Evolutionary conservation across 2,113 vertebrate species (phyloP), one percentile per base, ranked within the genome.

Genomic region (Cochlearius cochlearius): DNA sequence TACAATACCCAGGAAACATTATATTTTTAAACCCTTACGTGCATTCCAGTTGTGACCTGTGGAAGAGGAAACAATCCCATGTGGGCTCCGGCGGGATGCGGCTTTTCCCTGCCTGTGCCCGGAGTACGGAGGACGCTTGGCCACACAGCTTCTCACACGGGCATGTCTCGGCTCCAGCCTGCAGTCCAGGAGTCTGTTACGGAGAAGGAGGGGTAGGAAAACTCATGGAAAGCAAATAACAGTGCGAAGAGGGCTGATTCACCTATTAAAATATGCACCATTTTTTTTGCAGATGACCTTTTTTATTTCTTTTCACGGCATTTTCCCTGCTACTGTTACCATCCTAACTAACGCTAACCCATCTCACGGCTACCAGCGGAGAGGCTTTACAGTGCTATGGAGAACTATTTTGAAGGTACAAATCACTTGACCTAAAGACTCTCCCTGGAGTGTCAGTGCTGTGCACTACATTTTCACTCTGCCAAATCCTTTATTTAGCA

Each of bases 351-450:
- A 39, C 9, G 1, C 11, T 55, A 73, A 77, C 83, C 29, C 79
- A 59, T 75, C 68, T 80, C 50, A 6, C 63, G 71, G 86, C 56
- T 72, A 91, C 68, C 53, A 63, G 36, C 13, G 23, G 81, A 72
- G 75, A 72, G 52, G 60, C 83, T 96, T 96, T 96, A 92, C 78
- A 88, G 91, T 67, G 81, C 88, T 93, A 32, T 16, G 79, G 89
- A 96, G 94, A 92, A 91, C 86, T 82, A 10, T 92, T 95, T 68
- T 69, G 83, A 94, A 97, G 90, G 92, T 92, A 95, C 92, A 96
- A 94, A 97, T 91, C 87, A 92, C 88, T 98, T 97, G 93, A 96
- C 96, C 97, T 97, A 73, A 92, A 96, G 97, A 82, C 32, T 86
- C 29, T 96, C 88, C 84, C 94, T 76, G 53, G 94, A 91, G 90